These are phyloP conservation scores for Poeciliopsis turneri DNA, from an alignment of 2,797 vertebrate species.

Conservation along the genomic window DNA sequence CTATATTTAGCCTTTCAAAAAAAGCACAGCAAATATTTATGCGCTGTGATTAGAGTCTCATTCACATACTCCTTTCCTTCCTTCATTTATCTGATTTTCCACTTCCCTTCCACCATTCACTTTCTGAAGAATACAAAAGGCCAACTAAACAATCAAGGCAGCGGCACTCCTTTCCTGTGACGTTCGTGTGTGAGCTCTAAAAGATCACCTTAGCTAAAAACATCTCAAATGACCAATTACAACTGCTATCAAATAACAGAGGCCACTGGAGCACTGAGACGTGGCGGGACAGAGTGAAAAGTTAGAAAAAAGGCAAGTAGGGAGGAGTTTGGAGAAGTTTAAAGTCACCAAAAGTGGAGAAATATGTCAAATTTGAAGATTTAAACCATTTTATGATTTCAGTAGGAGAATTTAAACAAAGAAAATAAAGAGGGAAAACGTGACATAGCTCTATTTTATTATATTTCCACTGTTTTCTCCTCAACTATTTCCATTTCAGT, in stretches of 20 bases:
- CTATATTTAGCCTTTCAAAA: conserved; percentile 46
- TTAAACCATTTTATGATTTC: conserved; percentile 34
- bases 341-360: conserved; percentile 30
- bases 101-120: conserved; percentile 34
- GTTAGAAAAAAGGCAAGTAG: neutral
- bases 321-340: neutral
- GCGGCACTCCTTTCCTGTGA: conserved; percentile 68
- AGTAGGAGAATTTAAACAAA: conserved; percentile 37
- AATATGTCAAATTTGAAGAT: conserved; percentile 26
- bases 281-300: neutral
- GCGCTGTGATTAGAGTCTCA: conserved; percentile 29
- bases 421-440: conserved; percentile 28
- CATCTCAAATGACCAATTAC: conserved; percentile 47
- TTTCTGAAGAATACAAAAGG: conserved; percentile 59
- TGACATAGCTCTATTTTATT: conserved; percentile 20
- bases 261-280: conserved; percentile 7
- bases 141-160: conserved; percentile 58
- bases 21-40: conserved; percentile 22
- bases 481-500: neutral
- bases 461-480: conserved; percentile 22
- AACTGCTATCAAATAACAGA: conserved; percentile 46
- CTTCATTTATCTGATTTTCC: conserved; percentile 51
- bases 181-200: conserved; percentile 18
- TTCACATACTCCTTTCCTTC: conserved; percentile 54
- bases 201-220: conserved; percentile 52